A percentile compares a stretch with the other conserved stretches of the same genome.
phyloP scores from a whole-genome alignment of 2,113 vertebrate genomes.

The Gymnorhina tibicen region DNA sequence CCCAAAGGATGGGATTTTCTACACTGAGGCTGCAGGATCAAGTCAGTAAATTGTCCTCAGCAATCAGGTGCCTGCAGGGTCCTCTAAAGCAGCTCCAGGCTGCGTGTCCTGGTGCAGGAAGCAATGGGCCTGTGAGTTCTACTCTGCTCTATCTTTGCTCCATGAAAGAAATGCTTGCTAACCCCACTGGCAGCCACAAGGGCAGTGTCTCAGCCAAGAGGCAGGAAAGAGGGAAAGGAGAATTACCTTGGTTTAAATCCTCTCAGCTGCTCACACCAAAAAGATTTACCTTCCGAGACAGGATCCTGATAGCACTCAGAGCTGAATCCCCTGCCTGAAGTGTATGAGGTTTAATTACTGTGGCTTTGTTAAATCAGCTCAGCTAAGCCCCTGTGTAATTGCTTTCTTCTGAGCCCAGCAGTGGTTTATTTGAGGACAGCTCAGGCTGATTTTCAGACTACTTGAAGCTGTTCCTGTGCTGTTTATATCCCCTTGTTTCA shows the following conservation, averaged over 20 bases:
- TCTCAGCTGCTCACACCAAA: not conserved
- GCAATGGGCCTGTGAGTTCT: not conserved
- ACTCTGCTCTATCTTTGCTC: not conserved
- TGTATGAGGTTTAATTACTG: conserved; percentile 56
- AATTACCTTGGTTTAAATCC: conserved; percentile 19
- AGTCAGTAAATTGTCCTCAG: not conserved
- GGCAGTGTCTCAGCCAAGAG: not conserved
- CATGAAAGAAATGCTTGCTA: not conserved
- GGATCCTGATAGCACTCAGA: not conserved
- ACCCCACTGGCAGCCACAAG: accelerated
- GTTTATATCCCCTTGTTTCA: not conserved
- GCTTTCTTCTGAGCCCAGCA: conserved; percentile 36
- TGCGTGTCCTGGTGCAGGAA: not conserved
- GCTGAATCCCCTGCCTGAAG: conserved; percentile 41
- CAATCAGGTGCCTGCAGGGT: not conserved
- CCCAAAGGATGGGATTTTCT: not conserved
- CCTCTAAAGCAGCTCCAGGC: not conserved
- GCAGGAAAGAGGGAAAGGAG: not conserved
- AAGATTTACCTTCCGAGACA: not conserved
- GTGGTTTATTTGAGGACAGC: conserved; percentile 54
- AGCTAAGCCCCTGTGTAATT: conserved; percentile 45
- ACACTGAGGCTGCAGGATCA: not conserved
- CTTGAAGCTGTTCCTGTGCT: not conserved
- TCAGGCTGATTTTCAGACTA: not conserved
- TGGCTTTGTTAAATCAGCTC: conserved; percentile 59